Evolutionary conservation across 2,888 invertebrate genomes (phyloP).

Genomic region (Eupeodes luniger): DNA sequence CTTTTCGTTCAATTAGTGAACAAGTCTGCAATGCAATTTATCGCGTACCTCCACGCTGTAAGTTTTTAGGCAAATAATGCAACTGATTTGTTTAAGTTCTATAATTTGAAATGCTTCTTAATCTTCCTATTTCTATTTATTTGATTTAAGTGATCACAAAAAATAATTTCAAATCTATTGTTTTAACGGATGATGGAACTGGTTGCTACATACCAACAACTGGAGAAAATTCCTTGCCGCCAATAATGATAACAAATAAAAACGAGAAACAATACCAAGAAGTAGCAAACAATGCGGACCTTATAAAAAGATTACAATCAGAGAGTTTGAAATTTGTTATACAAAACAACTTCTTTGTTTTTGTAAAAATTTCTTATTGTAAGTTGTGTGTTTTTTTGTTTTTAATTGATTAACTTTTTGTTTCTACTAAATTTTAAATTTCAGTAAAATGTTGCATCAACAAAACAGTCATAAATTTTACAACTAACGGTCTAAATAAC

Average conservation of each 20-base stretch:
- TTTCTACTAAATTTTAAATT: slow-evolving; percentile 75
- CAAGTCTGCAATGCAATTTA: too few species aligned
- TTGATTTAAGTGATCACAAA: slow-evolving; percentile 1
- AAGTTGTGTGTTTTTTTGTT: slow-evolving; percentile 83
- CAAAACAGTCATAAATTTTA: slow-evolving; percentile 90
- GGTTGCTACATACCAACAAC: slow-evolving; percentile 82
- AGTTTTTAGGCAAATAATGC: not conserved
- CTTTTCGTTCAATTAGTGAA: too few species aligned
- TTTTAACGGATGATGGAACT: slow-evolving; percentile 77
- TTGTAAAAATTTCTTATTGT: slow-evolving; percentile 90
- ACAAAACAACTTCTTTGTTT: slow-evolving; percentile 90
- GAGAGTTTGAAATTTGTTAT: slow-evolving; percentile 90
- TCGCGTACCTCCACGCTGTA: too few species aligned
- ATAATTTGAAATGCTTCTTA: not conserved
- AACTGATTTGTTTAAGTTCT: not conserved
- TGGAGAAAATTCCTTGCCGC: slow-evolving; percentile 85
- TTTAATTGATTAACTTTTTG: not conserved
- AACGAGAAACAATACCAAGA: slow-evolving; percentile 82
- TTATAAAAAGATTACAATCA: slow-evolving; percentile 86
- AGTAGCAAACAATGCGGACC: slow-evolving; percentile 85
- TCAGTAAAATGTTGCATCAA: slow-evolving; percentile 91
- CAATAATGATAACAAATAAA: slow-evolving; percentile 82
- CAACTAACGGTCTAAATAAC: slow-evolving; percentile 90
- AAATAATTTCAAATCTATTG: slow-evolving; percentile 41
- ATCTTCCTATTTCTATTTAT: not conserved